Percentiles rank a stretch among this genome's conserved stretches.
Evolutionary conservation across 2,113 vertebrate genomes (phyloP).

Genomic region (Sigmodon hispidus): DNA sequence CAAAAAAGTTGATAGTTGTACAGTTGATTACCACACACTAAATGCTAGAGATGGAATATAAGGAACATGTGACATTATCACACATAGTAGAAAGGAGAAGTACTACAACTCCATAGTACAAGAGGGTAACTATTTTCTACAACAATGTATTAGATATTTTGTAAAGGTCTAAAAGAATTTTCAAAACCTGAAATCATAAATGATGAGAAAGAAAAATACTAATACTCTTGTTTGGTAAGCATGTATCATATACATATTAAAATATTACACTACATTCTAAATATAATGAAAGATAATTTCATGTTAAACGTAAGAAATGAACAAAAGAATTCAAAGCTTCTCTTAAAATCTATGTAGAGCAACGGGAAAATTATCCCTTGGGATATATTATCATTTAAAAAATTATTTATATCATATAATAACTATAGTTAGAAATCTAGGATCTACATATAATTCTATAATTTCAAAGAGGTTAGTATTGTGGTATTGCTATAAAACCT

Average conservation of each 20-base stretch:
- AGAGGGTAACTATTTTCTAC: background rate
- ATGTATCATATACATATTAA: background rate
- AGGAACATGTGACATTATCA: background rate
- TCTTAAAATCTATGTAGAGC: background rate
- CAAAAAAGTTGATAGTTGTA: background rate
- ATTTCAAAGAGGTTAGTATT: conserved; percentile 68
- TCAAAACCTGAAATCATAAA: background rate
- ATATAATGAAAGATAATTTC: background rate
- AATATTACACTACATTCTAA: background rate
- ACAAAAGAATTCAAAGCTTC: background rate
- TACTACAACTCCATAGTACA: background rate
- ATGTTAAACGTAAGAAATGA: background rate
- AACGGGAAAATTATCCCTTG: background rate
- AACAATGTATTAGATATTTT: background rate
- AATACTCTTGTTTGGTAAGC: background rate
- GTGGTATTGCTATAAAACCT: conserved; percentile 68
- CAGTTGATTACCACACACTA: background rate
- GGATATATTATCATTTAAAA: conserved; percentile 75
- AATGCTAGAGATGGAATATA: background rate
- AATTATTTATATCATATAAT: conserved; percentile 79
- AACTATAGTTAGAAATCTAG: conserved; percentile 78
- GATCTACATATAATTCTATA: conserved; percentile 71
- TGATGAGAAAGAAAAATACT: background rate
- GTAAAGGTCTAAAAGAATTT: background rate
- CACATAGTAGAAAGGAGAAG: background rate